Base-by-base conservation (phyloP, 2,888 invertebrate genomes). In the Tenthredo scrophulariae region DNA sequence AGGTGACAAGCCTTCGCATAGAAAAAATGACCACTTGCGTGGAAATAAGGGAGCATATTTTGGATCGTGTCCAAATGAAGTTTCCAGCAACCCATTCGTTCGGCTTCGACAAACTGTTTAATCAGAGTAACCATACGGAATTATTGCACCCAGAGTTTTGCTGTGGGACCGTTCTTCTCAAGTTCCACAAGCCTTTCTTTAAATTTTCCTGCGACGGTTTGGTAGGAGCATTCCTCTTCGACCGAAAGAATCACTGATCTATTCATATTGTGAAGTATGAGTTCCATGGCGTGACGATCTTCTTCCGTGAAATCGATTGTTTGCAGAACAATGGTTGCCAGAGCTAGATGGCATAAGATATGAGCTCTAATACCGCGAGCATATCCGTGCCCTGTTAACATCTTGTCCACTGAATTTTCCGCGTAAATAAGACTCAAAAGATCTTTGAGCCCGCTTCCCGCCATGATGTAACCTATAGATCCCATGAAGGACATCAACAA, bases 1-100 rank as follows among this genome's bases (percentile, higher is more conserved):
- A 93, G 80, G 65, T 91, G 91, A n/a, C 86, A 86, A 80, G 88
- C 90, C 87, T 91, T 92, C 33, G 92, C 91, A 88, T 93, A 92
- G 3, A 87, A 85, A 84, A 91, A 91, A 88, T 93, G 91, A 22
- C 93, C 92, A 85, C 86, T 88, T 43, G 92, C 90, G 87, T 92
- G 90, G 87, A 92, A 92, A 87, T 87, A 90, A 6, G 92, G 92
- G 33, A 92, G 26, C 89, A 92, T 92, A 85, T 85, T 86, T 85
- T 88, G 85, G 7, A 91, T 74, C 75, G 86, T 86, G 37, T 88
- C 26, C 22, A 92, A 86, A 88, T 92, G 91, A 9, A 89, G 58
- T 15, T 89, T 72, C 88, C 89, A 92, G 86, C 90, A 88, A 13
- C 90, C 91, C 58, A 85, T 83, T 82, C 91, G 40, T 85, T 92